Evolutionary conservation across 2,888 invertebrate species (phyloP).

Genomic region (Nomada hirtipes): DNA sequence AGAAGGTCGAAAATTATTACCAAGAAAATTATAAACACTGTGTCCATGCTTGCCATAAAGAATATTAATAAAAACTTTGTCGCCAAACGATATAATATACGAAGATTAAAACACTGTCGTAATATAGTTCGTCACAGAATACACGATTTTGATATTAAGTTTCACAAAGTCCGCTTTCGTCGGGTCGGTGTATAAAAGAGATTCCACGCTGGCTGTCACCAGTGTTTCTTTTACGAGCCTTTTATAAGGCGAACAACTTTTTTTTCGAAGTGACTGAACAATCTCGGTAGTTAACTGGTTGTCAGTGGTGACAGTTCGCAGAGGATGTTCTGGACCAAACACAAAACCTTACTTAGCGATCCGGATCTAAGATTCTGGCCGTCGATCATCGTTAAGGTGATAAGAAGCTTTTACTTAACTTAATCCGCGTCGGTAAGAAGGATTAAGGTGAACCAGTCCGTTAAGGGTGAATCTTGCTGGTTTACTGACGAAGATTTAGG

Average conservation of each 20-base stretch:
- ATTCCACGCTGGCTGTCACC: background rate
- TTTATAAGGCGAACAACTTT: background rate
- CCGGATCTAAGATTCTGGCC: constrained; percentile 52
- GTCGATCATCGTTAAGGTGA: constrained; percentile 74
- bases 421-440: constrained; percentile 62
- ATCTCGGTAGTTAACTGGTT: constrained; percentile 30
- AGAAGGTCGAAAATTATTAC: too few species aligned
- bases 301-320: constrained; percentile 18
- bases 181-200: background rate
- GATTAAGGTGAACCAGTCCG: constrained; percentile 66
- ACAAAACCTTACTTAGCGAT: constrained; percentile 59
- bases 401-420: constrained; percentile 70
- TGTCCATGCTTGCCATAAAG: too few species aligned
- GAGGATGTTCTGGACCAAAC: constrained; percentile 28
- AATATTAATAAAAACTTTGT: too few species aligned
- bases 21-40: too few species aligned
- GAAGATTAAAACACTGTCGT: too few species aligned
- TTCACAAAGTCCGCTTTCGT: background rate
- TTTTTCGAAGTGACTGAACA: constrained; percentile 8
- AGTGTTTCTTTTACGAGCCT: background rate
- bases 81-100: too few species aligned
- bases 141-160: too few species aligned
- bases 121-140: too few species aligned
- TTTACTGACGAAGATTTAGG: constrained; percentile 46
- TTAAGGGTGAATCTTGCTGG: constrained; percentile 46